A percentile compares a stretch with the other conserved stretches of the same genome.
Conservation (phyloP, 2,888 invertebrate genomes). For the Mesoligia furuncula region DNA sequence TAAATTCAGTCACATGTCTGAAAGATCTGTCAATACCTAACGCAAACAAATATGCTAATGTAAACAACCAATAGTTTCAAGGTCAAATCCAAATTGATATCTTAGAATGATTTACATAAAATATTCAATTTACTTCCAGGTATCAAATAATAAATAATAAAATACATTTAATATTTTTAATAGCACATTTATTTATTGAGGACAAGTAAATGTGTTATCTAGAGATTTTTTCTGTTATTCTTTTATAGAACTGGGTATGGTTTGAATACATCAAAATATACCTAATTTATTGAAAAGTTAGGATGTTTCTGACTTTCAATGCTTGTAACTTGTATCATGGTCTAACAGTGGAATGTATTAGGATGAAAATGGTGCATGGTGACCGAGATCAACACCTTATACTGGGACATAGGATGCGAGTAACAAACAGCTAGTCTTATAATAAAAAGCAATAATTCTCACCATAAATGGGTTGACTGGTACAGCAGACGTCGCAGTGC, state of each 20-base stretch:
- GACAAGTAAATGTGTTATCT: constrained; percentile 16
- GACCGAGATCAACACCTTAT: not conserved
- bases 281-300: not conserved
- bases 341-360: not conserved
- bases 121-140: constrained; percentile 25
- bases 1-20: constrained; percentile 52
- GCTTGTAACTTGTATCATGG: not conserved
- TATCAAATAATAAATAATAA: constrained; percentile 4
- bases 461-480: constrained; percentile 88
- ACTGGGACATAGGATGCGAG: not conserved
- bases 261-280: not conserved
- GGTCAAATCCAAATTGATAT: constrained; percentile 51
- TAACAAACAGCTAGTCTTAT: not conserved
- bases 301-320: not conserved
- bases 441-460: constrained; percentile 60
- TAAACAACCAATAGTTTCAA: constrained; percentile 57
- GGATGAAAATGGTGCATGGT: not conserved
- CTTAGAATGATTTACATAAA: constrained; percentile 2
- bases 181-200: not conserved
- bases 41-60: constrained; percentile 62
- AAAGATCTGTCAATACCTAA: constrained; percentile 61
- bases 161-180: constrained; percentile 8
- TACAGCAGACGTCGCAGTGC: constrained; percentile 74
- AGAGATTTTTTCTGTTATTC: constrained; percentile 15
- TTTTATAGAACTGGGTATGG: not conserved